Percentiles rank a stretch among this genome's conserved stretches.
Evolutionary conservation across 2,888 invertebrate genomes (phyloP).

Genomic region (Mimas tiliae): DNA sequence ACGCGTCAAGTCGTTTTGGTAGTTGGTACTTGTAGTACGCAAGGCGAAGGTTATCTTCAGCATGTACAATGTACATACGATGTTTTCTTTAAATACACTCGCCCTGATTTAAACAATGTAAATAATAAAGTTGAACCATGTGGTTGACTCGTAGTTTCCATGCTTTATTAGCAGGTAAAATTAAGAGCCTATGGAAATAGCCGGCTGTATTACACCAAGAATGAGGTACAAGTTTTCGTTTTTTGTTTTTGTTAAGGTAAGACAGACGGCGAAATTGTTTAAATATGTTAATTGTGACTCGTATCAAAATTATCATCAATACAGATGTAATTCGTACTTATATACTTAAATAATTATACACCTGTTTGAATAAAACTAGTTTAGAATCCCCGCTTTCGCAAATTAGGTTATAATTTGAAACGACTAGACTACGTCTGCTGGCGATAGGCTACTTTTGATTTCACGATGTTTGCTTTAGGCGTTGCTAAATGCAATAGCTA

Average conservation of each 20-base stretch:
- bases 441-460: constrained; percentile 15
- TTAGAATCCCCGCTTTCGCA: constrained; percentile 9
- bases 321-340: neutral
- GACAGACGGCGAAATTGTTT: too few relatives aligned
- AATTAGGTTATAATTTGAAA: constrained; percentile 19
- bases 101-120: constrained; percentile 8
- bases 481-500: constrained; percentile 32
- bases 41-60: constrained; percentile 59
- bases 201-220: neutral
- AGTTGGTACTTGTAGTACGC: constrained; percentile 43
- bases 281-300: too few relatives aligned
- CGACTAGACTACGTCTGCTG: constrained; percentile 9
- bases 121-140: neutral
- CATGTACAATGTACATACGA: neutral
- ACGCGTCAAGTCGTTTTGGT: constrained; percentile 33
- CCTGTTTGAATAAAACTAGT: constrained; percentile 1
- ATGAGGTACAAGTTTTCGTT: neutral
- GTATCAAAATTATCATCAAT: too few relatives aligned
- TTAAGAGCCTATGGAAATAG: constrained; percentile 1
- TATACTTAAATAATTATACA: constrained; percentile 1
- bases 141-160: neutral
- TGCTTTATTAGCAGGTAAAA: neutral
- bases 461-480: constrained; percentile 25
- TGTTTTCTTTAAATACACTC: neutral
- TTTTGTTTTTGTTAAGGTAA: neutral